Percentiles rank a stretch among this genome's conserved stretches.
Evolutionary conservation across 2,888 invertebrate genomes (phyloP).

Genomic region (Aporophyla lueneburgensis): DNA sequence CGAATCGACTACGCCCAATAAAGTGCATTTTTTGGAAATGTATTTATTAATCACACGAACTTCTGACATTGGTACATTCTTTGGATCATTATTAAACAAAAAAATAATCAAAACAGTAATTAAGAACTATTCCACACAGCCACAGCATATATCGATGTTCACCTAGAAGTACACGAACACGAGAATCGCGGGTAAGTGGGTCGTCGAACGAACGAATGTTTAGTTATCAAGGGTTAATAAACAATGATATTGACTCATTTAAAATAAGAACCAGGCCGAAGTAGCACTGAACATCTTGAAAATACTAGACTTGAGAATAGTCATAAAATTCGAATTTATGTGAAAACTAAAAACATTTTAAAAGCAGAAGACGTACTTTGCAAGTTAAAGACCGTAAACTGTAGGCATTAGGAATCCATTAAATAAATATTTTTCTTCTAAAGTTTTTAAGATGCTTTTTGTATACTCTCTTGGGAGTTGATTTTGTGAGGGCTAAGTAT

Average conservation of each 20-base stretch:
- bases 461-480: neutral
- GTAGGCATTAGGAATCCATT: conserved; percentile 61
- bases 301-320: conserved; percentile 12
- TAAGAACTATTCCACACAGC: too few relatives aligned
- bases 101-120: too few relatives aligned
- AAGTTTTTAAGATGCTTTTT: conserved; percentile 20
- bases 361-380: conserved; percentile 27
- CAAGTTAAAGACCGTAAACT: conserved; percentile 55
- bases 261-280: neutral
- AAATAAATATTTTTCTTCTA: conserved; percentile 41
- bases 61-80: too few relatives aligned
- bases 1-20: too few relatives aligned
- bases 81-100: too few relatives aligned
- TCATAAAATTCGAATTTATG: conserved; percentile 48
- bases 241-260: neutral
- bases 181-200: too few relatives aligned
- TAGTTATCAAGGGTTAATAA: too few relatives aligned
- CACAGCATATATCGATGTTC: too few relatives aligned
- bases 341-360: conserved; percentile 30
- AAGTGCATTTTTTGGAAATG: too few relatives aligned
- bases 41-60: too few relatives aligned
- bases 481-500: neutral
- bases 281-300: conserved; percentile 2
- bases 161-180: too few relatives aligned
- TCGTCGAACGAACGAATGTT: too few relatives aligned